Evolutionary conservation across 2,113 vertebrate species (phyloP).

Genomic region (Planiliza haematocheilus): DNA sequence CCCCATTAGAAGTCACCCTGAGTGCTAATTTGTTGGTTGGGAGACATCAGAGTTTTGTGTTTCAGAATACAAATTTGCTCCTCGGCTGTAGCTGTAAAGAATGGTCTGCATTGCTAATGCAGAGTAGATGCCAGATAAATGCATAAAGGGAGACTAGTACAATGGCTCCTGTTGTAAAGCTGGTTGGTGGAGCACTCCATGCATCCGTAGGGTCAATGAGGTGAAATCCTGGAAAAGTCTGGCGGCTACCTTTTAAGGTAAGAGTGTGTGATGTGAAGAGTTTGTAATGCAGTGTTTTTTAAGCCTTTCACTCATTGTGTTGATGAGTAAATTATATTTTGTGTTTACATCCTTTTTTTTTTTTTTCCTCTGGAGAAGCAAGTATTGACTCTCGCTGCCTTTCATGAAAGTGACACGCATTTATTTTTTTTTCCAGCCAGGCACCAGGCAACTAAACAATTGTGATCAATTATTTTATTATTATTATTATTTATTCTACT

Average conservation of each 20-base stretch:
- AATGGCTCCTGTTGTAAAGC: slow-evolving; percentile 73
- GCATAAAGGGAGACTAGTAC: slow-evolving; percentile 70
- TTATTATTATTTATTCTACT: slow-evolving; percentile 74
- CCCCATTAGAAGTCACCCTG: slow-evolving; percentile 63
- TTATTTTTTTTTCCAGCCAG: slow-evolving; percentile 59
- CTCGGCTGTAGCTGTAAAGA: slow-evolving; percentile 66
- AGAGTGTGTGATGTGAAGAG: slow-evolving; percentile 58
- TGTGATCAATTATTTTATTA: slow-evolving; percentile 58
- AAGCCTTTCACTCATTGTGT: slow-evolving; percentile 45
- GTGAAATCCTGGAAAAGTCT: slow-evolving; percentile 64
- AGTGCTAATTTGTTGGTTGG: slow-evolving; percentile 71
- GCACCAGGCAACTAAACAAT: slow-evolving; percentile 59
- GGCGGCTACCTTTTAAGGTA: slow-evolving; percentile 54
- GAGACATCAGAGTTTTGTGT: slow-evolving; percentile 70
- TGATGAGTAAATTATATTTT: slow-evolving; percentile 71
- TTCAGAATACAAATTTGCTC: slow-evolving; percentile 73
- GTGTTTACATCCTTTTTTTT: slow-evolving; percentile 71
- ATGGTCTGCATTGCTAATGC: slow-evolving; percentile 70
- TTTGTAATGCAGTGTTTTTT: slow-evolving; percentile 59
- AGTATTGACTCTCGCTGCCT: slow-evolving; percentile 66
- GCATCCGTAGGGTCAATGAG: slow-evolving; percentile 70
- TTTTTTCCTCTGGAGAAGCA: slow-evolving; percentile 49
- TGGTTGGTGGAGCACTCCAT: slow-evolving; percentile 55
- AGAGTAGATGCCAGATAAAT: slow-evolving; percentile 70
- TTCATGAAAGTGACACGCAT: slow-evolving; percentile 64